phyloP scores from a whole-genome alignment of 2,888 invertebrate genomes.

The Leptinotarsa peninsularis region DNA sequence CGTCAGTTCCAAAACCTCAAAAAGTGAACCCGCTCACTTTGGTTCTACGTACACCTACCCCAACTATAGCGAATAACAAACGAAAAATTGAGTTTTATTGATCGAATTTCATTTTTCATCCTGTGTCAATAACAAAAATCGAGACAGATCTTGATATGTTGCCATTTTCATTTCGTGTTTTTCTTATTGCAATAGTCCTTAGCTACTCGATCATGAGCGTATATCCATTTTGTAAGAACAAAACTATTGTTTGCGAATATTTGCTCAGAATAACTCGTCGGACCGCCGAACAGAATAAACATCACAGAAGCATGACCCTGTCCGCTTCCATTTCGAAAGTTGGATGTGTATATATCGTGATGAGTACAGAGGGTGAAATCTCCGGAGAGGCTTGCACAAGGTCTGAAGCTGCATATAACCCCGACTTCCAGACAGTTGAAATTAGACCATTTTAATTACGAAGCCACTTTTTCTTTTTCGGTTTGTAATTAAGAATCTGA shows the following conservation, averaged over 20 bases:
- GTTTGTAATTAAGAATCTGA: conserved; percentile 37
- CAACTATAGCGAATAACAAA: too few relatives aligned
- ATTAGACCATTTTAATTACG: conserved; percentile 39
- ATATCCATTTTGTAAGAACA: conserved; percentile 34
- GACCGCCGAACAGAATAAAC: conserved; percentile 9
- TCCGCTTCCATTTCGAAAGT: conserved; percentile 11
- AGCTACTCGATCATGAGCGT: conserved; percentile 6
- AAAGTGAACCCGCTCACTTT: too few relatives aligned
- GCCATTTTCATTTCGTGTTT: too few relatives aligned
- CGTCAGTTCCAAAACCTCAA: too few relatives aligned
- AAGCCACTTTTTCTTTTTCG: conserved; percentile 35
- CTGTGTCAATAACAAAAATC: too few relatives aligned
- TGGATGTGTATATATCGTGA: conserved; percentile 1
- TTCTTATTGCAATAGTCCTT: too few relatives aligned
- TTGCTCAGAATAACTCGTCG: conserved; percentile 26
- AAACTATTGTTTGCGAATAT: conserved; percentile 25
- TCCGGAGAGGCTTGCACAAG: neutral
- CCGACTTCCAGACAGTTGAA: conserved; percentile 24
- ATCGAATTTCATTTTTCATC: too few relatives aligned
- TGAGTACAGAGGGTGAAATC: conserved; percentile 13
- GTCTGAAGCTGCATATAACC: conserved; percentile 15
- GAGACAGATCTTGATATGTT: too few relatives aligned
- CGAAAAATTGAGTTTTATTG: too few relatives aligned
- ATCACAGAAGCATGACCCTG: conserved; percentile 6
- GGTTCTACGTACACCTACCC: too few relatives aligned